phyloP scores from a whole-genome alignment of 2,888 invertebrate genomes.

The Cosmorhoe ocellata region DNA sequence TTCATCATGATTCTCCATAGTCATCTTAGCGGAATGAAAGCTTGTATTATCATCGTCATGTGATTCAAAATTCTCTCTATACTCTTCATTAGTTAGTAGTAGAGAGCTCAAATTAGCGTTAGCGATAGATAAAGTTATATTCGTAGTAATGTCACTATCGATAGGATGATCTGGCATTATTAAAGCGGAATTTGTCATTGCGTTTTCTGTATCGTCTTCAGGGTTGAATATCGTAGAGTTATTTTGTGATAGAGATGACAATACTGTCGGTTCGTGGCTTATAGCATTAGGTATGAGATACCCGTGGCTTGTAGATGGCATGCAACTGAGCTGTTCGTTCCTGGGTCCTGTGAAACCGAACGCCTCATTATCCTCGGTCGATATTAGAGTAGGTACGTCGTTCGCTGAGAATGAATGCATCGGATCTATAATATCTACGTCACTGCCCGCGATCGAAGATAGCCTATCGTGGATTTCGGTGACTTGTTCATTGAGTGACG shows the following conservation, averaged over 20 bases:
- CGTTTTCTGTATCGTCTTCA: constrained; percentile 59
- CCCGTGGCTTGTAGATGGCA: constrained; percentile 85
- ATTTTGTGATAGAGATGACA: constrained; percentile 78
- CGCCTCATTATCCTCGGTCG: constrained; percentile 55
- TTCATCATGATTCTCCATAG: constrained; percentile 53
- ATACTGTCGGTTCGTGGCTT: constrained; percentile 80
- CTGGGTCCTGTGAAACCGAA: constrained; percentile 54
- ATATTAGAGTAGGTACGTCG: constrained; percentile 67
- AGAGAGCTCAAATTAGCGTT: constrained; percentile 84
- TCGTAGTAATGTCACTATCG: constrained; percentile 68
- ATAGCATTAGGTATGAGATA: constrained; percentile 85
- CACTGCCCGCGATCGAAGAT: constrained; percentile 66
- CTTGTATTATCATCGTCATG: constrained; percentile 56
- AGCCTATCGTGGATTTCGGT: constrained; percentile 75
- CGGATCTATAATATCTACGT: constrained; percentile 65
- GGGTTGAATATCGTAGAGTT: constrained; percentile 72
- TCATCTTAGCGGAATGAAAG: constrained; percentile 66
- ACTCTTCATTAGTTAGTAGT: constrained; percentile 77
- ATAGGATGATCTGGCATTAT: constrained; percentile 69
- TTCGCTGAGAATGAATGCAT: constrained; percentile 74
- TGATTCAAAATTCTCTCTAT: constrained; percentile 60
- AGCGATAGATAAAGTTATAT: constrained; percentile 81
- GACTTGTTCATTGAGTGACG: constrained; percentile 77
- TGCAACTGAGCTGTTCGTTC: constrained; percentile 72
- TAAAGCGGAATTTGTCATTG: constrained; percentile 56